Base-by-base conservation (phyloP, 2,797 vertebrate species). In the Rhinophrynus dorsalis region DNA sequence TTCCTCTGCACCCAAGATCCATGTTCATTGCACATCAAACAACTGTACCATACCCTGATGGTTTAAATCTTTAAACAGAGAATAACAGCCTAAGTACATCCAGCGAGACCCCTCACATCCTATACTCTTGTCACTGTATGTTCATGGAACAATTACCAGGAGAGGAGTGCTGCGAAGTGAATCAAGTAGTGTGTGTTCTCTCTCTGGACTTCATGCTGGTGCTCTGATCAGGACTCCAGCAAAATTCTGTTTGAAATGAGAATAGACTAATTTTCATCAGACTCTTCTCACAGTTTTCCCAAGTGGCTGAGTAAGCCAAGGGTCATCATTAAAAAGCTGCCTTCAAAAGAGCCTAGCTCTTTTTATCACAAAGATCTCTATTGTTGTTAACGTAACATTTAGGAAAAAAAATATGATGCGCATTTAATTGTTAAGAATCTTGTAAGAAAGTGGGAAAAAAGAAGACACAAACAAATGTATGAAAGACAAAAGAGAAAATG, bases 201-300 rank as follows among this genome's bases (percentile, higher is more conserved):
- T 95, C 94, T 80, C 86, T 80, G 91, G 93, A 94, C 91, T 77
- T 79, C 88, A 90, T 90, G 90, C 89, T 85, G 81, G 79, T 87
- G 90, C 96, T 98, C 91, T 99, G 96, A 99, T 99, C 97, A 96
- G 92, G 90, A 93, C 90, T 93, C 88, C 88, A 90, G 92, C 91
- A 90, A 89, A 95, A 99, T 99, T 98, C 96, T 94, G 96, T 99
- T 99, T 99, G 97, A 99, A 98, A 98, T 97, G 94, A 95, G 96
- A 98, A 97, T 94, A 94, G 94, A 92, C 94, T 99, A 91, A 97
- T 99, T 97, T 98, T 97, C 92, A 94, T 96, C 93, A 91, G 93
- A 90, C 93, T 93, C 89, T 88, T 91, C 89, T 88, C 90, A 33
- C 90, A 90, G 91, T 89, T 89, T 88, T 98, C 96, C 95, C 96